Percentiles rank a stretch among this genome's conserved stretches.
Conservation (phyloP, 2,888 invertebrate species). For the Hololepta plana region DNA sequence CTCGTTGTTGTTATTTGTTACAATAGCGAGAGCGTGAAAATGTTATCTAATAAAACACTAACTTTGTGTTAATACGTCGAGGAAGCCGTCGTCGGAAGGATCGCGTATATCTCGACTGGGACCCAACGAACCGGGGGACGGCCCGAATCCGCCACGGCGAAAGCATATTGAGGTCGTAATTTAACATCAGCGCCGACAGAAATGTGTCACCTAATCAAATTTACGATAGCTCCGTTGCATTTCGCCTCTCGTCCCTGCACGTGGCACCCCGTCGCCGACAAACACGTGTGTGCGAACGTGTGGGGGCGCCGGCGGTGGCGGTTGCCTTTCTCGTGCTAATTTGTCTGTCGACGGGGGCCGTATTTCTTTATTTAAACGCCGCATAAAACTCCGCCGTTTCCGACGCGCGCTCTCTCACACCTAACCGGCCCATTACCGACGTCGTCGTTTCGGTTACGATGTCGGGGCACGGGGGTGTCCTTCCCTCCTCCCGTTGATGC, state of each 20-base stretch:
- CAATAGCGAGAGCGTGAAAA: too few species aligned
- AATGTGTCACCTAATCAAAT: constrained; percentile 28
- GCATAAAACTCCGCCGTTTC: too few species aligned
- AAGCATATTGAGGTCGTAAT: constrained; percentile 21
- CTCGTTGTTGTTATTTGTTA: too few species aligned
- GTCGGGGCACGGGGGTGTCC: constrained; percentile 8
- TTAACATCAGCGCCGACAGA: constrained; percentile 24
- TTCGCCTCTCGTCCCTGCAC: constrained; percentile 7
- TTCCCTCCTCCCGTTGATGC: constrained; percentile 12
- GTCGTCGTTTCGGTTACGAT: constrained; percentile 16
- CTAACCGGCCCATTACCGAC: constrained; percentile 20
- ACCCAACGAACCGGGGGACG: too few species aligned
- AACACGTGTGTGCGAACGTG: constrained; percentile 16
- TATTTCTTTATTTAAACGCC: constrained; percentile 29
- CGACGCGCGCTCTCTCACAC: too few species aligned
- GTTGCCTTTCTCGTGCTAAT: constrained; percentile 25
- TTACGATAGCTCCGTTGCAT: constrained; percentile 17
- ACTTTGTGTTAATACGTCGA: too few species aligned
- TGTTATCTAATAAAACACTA: too few species aligned
- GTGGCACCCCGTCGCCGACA: constrained; percentile 2
- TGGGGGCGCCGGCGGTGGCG: constrained; percentile 13
- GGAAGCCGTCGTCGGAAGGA: too few species aligned
- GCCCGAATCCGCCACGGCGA: too few species aligned
- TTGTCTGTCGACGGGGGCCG: constrained; percentile 25
- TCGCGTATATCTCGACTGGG: too few species aligned